Percentiles rank a stretch among this genome's conserved stretches.
These are phyloP conservation scores for Lepidurus apus DNA, from an alignment of 1,140 invertebrate species.

Conservation along the genomic window DNA sequence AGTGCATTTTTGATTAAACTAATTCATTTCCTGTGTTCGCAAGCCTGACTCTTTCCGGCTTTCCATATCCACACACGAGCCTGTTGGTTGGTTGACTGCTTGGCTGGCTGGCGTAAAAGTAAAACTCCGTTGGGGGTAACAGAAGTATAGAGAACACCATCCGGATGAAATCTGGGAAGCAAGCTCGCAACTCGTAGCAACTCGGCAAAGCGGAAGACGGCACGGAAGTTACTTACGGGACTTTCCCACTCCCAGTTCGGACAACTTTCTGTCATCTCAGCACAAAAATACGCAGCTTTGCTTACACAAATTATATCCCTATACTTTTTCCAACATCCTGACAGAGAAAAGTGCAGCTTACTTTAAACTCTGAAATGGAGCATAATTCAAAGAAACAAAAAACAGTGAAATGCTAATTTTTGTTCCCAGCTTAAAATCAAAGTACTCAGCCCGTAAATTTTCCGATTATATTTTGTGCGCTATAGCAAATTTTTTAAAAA, in stretches of 20 bases:
- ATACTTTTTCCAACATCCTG: no score
- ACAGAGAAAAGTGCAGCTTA: no score
- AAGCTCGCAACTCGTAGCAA: neutral
- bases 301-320: neutral
- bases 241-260: neutral
- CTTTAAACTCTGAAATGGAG: no score
- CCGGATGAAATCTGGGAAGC: neutral
- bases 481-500: no score
- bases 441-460: no score
- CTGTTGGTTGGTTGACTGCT: neutral
- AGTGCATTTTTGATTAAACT: slow-evolving; percentile 12
- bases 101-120: neutral
- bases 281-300: neutral
- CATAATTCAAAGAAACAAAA: no score
- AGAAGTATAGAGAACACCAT: neutral
- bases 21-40: slow-evolving; percentile 19
- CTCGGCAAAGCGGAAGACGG: neutral
- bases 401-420: no score
- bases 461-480: no score
- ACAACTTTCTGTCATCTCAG: neutral
- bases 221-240: neutral
- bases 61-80: neutral
- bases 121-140: neutral
- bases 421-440: no score
- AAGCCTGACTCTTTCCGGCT: slow-evolving; percentile 8